These are phyloP conservation scores for Lomographa bimaculata DNA, from an alignment of 2,888 invertebrate genomes.

Conservation along the genomic window DNA sequence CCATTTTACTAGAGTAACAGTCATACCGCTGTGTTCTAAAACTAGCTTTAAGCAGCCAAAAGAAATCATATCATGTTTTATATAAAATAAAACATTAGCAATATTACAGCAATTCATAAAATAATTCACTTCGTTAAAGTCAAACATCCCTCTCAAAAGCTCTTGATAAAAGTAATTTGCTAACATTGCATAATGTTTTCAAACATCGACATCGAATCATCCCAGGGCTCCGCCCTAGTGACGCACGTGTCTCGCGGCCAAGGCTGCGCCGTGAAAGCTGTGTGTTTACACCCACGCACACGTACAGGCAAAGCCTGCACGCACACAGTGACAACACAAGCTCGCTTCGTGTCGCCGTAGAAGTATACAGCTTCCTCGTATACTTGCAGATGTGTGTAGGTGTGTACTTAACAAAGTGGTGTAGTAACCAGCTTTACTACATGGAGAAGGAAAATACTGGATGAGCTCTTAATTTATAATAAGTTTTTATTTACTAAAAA, in stretches of 20 bases:
- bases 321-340: conserved; percentile 24
- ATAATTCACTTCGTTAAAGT: too few relatives aligned
- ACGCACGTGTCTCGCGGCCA: conserved; percentile 82
- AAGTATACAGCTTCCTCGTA: conserved; percentile 12
- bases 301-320: conserved; percentile 36
- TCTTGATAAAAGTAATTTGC: conserved; percentile 9
- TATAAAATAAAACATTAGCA: too few relatives aligned
- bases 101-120: too few relatives aligned
- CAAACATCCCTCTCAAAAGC: too few relatives aligned
- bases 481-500: too few relatives aligned
- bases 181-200: conserved; percentile 22
- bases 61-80: too few relatives aligned
- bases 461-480: too few relatives aligned
- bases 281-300: conserved; percentile 62
- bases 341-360: too few relatives aligned
- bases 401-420: conserved; percentile 1
- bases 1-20: too few relatives aligned
- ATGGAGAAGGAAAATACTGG: conserved; percentile 9
- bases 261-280: conserved; percentile 81
- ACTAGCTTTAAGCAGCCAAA: too few relatives aligned
- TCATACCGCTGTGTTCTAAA: too few relatives aligned
- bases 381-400: conserved; percentile 10
- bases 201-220: conserved; percentile 22
- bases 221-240: conserved; percentile 56
- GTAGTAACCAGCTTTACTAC: conserved; percentile 10